These are phyloP conservation scores for Alexandromys fortis DNA, from an alignment of 2,113 vertebrate genomes.

Conservation along the genomic window DNA sequence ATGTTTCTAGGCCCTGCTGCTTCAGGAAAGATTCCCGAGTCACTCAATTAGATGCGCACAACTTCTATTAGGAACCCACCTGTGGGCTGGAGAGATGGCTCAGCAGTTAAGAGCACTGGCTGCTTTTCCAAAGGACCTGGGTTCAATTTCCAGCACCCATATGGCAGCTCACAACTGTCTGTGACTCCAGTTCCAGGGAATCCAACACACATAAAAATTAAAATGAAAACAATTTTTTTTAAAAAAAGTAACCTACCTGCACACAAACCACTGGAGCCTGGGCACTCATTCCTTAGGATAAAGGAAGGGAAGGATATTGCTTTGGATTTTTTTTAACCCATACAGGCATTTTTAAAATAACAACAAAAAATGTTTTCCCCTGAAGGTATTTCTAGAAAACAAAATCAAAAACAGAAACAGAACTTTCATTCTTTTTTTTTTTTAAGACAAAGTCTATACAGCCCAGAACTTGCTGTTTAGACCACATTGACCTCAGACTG, in stretches of 20 bases:
- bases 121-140: no score
- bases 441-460: background rate
- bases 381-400: background rate
- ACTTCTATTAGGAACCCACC: slow-evolving; percentile 50
- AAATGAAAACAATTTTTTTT: no score
- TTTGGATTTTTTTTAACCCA: slow-evolving; percentile 42
- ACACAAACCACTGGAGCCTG: slow-evolving; percentile 15
- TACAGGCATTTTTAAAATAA: background rate
- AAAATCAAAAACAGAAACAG: background rate
- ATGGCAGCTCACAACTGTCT: no score
- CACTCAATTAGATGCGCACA: slow-evolving; percentile 43
- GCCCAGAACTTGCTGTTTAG: background rate
- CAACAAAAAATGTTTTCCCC: slow-evolving; percentile 24
- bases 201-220: no score
- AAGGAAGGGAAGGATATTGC: background rate
- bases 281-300: slow-evolving; percentile 20
- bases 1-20: background rate
- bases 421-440: background rate
- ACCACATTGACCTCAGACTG: background rate
- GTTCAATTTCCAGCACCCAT: no score
- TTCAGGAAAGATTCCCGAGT: background rate
- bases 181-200: no score
- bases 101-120: background rate
- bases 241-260: slow-evolving; percentile 39
- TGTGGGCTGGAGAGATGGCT: background rate